A percentile compares a stretch with the other conserved stretches of the same genome.
Evolutionary conservation across 2,888 invertebrate genomes (phyloP).

Genomic region (Galeopsomyia nigrocyanea): DNA sequence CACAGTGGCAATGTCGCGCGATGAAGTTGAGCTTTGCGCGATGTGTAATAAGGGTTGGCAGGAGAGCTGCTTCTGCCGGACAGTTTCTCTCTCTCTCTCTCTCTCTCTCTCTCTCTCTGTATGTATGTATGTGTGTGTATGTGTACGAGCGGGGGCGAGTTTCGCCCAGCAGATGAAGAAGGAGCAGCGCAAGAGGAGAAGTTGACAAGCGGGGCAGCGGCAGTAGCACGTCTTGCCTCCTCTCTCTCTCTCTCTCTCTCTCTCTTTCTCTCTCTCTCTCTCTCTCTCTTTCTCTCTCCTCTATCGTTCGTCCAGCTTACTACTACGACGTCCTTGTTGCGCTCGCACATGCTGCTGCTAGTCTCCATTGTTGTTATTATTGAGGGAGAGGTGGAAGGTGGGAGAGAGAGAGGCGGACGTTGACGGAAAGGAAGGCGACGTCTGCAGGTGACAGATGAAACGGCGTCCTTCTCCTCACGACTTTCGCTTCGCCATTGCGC

Average conservation of each 20-base stretch:
- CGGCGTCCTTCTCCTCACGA: constrained; percentile 56
- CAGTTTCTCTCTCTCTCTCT: constrained; percentile 1
- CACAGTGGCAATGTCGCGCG: constrained; percentile 52
- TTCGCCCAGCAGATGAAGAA: constrained; percentile 36
- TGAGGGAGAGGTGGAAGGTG: constrained; percentile 53
- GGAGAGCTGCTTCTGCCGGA: constrained; percentile 39
- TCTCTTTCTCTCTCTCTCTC: constrained; percentile 44
- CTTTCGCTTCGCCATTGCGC: constrained; percentile 21
- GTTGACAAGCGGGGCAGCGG: constrained; percentile 62
- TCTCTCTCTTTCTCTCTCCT: constrained; percentile 45
- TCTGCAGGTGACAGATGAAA: constrained; percentile 70
- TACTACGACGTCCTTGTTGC: constrained; percentile 51
- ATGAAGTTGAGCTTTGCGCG: constrained; percentile 65
- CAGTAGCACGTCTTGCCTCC: constrained; percentile 48
- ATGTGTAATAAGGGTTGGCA: constrained; percentile 66
- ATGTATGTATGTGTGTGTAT: too few relatives aligned
- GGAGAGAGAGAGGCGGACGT: constrained; percentile 62
- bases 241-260: constrained; percentile 41
- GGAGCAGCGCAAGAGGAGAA: constrained; percentile 48
- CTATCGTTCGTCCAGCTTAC: constrained; percentile 26
- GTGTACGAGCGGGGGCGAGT: constrained; percentile 6
- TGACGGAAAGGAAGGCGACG: constrained; percentile 69
- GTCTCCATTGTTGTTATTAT: constrained; percentile 69
- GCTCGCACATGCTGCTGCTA: constrained; percentile 55
- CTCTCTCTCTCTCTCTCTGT: too few relatives aligned